phyloP scores from a whole-genome alignment of 2,888 invertebrate species.

The Heliconius ethilla region DNA sequence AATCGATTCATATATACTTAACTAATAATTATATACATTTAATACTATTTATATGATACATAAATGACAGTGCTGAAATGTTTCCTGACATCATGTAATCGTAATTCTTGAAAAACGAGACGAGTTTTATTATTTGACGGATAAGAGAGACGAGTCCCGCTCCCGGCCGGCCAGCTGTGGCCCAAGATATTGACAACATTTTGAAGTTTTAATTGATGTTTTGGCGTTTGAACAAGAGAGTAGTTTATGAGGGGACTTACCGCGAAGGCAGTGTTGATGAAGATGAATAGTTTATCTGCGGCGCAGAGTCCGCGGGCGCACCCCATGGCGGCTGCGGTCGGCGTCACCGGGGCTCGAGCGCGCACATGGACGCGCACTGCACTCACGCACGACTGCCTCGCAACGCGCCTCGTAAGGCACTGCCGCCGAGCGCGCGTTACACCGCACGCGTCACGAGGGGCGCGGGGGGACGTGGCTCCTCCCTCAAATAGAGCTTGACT shows the following conservation, averaged over 20 bases:
- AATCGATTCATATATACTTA: not conserved
- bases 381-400: slow-evolving; percentile 47
- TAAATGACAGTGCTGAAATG: not conserved
- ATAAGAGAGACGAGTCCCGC: not conserved
- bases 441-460: slow-evolving; percentile 30
- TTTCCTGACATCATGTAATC: not conserved
- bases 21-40: not conserved
- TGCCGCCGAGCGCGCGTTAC: slow-evolving; percentile 48
- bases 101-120: not conserved
- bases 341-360: slow-evolving; percentile 37
- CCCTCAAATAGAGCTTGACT: not conserved
- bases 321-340: slow-evolving; percentile 54
- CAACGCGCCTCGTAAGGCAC: slow-evolving; percentile 70
- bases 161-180: not conserved
- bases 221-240: slow-evolving; percentile 19
- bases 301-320: slow-evolving; percentile 68
- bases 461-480: slow-evolving; percentile 3
- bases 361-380: slow-evolving; percentile 31
- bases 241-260: slow-evolving; percentile 51
- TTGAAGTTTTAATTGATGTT: slow-evolving; percentile 41
- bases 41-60: not conserved
- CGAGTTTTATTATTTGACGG: not conserved
- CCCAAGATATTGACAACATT: slow-evolving; percentile 14
- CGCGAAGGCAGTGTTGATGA: slow-evolving; percentile 78
- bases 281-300: slow-evolving; percentile 73